Evolutionary conservation across 2,113 vertebrate genomes (phyloP), one percentile per base, ranked within the genome.

Genomic region (Halcyon senegalensis): DNA sequence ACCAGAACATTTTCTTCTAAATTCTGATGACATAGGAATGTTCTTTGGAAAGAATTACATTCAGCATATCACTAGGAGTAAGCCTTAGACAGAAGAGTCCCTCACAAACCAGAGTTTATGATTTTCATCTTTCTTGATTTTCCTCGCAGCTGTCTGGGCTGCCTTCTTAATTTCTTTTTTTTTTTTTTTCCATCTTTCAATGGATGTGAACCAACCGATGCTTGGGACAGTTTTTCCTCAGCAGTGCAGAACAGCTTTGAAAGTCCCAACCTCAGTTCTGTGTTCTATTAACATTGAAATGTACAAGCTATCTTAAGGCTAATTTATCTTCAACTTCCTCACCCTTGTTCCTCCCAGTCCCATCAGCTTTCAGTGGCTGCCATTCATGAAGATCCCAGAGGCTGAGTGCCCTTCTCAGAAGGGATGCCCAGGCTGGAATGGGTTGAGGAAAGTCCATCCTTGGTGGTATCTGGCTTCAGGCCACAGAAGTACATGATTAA

Each of bases 331-430:
- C 31, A 20, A 19, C 41, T 67, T 4, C 31, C 84, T 46, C 37
- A 41, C 28, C 55, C 39, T 39, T 3, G 5, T 8, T 60, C 62
- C 68, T 55, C 31, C 33, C 41, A 7, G 39, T n/a, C 69, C 50
- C 4, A 0, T 4, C 41, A 7, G 60, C 27, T 62, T 19, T 37
- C 76, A 28, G 62, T 7, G 1, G 41, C 16, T 79, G 70, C 53
- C 35, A 2, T 62, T 39, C 3, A 0, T 24, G 1, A 5, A 1
- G 17, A 4, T 16, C 59, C 43, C 41, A 1, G 50, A 1, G 62
- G 37, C 76, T 62, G 1, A 4, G 37, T 6, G 43, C 17, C 77
- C 56, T 58, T 35, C 44, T 73, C 24, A 0, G 37, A 44, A n/a
- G 77, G 60, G 28, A 3, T 35, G 48, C 25, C 35, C 72, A 2